Evolutionary conservation across 2,797 vertebrate species (phyloP), one percentile per base, ranked within the genome.

Genomic region (Champsocephalus esox): DNA sequence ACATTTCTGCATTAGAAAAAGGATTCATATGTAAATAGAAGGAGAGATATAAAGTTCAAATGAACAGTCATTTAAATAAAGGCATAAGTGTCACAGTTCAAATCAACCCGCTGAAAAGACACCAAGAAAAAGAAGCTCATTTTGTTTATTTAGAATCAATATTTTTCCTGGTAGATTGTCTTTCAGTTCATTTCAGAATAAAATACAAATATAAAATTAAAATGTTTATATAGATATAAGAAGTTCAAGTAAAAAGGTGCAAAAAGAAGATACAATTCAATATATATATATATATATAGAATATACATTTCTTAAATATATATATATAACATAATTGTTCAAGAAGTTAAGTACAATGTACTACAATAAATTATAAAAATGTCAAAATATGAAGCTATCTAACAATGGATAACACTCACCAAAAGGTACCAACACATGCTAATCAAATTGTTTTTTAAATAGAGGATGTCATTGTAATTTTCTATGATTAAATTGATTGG

Each of bases 1-100:
- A 19, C 4, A 51, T 49, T 66, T 3, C 21, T 32, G 43, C 49
- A 65, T 55, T 34, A 78, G 67, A 54, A 70, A 44, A 24, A n/a
- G 50, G 49, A 52, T 67, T 66, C 28, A 64, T 66, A 45, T 70
- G 80, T 55, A 70, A 73, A 69, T 64, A 51, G 21, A 57, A 58
- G 49, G 58, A 46, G n/a, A 44, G 43, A 19, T 58, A 17, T 46
- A n/a, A 58, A 61, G 59, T 70, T 64, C 61, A 65, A 64, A 61
- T 81, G 78, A 75, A 49, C 41, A 68, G 50, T 56, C 41, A 19
- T 14, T 41, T 3, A 45, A 63, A 32, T 38, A 14, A 71, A 32
- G 52, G 66, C 21, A 74, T 62, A 67, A 67, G 50, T 60, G 43
- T 17, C 5, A n/a, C 73, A 70, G 9, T 52, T 44, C 34, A 70